Evolutionary conservation across 2,113 vertebrate genomes (phyloP), one percentile per base, ranked within the genome.

Genomic region (Psilopsiagon aymara): DNA sequence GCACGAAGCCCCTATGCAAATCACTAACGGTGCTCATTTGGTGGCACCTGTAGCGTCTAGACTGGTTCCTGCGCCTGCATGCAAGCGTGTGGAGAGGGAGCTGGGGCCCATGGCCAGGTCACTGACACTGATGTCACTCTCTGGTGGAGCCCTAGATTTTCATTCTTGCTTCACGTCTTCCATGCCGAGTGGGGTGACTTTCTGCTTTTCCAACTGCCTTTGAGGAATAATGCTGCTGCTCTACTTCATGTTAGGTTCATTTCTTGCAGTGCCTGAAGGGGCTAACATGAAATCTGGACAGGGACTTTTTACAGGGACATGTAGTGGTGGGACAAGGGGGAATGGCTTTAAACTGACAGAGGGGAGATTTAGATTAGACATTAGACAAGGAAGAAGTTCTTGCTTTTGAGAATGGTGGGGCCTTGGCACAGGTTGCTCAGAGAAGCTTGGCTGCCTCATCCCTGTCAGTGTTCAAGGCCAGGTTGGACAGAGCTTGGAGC

Each of bases 201-300:
- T 13, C 60, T 1, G 3, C 51, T 43, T 28, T 55, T 13, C 47
- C 6, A 5, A 9, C 3, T 3, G 39, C 59, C 16, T 1, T 2
- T 37, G 74, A 68, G 90, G 77, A 44, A 12, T 23, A 3, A 11
- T 0, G 0, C 39, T 1, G 14, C 53, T 25, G 2, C 70, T 71
- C 19, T 6, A 23, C 75, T 47, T 4, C 2, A 1, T 1, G 0
- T 10, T 4, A 2, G 29, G 14, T 9, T 33, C 1, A 0, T 17
- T 39, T 59, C 57, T 59, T 59, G 57, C 57, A 57, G 55, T n/a
- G 9, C 21, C 57, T 59, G 21, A 59, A 24, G 57, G 33, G 33
- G 57, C 57, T 13, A 23, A 35, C 33, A 35, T n/a, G 57, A 59
- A n/a, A 59, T n/a, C 13, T 59, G 57, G 33, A n/a, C 33, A 59